phyloP scores from a whole-genome alignment of 2,888 invertebrate genomes.

The Deroplatys truncata region DNA sequence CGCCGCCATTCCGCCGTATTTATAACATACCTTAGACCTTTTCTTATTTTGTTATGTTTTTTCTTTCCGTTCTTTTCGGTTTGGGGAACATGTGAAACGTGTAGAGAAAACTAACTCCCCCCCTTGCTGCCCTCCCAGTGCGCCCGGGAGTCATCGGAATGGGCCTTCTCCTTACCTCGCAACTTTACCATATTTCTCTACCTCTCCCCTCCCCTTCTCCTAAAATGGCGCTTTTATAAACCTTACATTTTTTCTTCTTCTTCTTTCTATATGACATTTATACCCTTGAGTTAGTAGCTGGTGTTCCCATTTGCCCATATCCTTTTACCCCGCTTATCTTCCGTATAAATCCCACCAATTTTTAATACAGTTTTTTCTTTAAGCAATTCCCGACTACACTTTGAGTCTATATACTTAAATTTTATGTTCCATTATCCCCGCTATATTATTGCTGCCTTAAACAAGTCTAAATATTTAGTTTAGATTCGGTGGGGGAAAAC shows the following conservation, averaged over 20 bases:
- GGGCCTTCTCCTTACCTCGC: background rate
- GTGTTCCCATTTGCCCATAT: background rate
- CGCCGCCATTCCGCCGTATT: background rate
- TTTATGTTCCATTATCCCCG: conserved; percentile 4
- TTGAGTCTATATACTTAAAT: conserved; percentile 11
- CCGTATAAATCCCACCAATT: conserved; percentile 23
- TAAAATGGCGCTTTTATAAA: conserved; percentile 19
- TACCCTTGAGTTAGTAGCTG: background rate
- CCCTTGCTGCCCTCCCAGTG: background rate
- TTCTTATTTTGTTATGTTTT: background rate
- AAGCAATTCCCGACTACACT: conserved; percentile 4
- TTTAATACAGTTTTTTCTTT: conserved; percentile 25
- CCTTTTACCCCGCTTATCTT: conserved; percentile 10
- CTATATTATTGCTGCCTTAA: conserved; percentile 16
- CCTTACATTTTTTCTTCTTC: background rate
- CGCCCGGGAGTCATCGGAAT: background rate
- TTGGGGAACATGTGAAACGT: background rate
- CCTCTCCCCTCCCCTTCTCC: background rate
- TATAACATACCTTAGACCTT: background rate
- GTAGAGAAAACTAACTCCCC: background rate
- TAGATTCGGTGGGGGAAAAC: conserved; percentile 6
- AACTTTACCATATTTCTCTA: background rate
- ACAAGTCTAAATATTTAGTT: conserved; percentile 24
- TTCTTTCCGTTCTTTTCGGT: background rate
- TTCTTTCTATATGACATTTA: conserved; percentile 1